phyloP scores from a whole-genome alignment of 1,140 invertebrate species.

The Rhopalosiphum maidis region DNA sequence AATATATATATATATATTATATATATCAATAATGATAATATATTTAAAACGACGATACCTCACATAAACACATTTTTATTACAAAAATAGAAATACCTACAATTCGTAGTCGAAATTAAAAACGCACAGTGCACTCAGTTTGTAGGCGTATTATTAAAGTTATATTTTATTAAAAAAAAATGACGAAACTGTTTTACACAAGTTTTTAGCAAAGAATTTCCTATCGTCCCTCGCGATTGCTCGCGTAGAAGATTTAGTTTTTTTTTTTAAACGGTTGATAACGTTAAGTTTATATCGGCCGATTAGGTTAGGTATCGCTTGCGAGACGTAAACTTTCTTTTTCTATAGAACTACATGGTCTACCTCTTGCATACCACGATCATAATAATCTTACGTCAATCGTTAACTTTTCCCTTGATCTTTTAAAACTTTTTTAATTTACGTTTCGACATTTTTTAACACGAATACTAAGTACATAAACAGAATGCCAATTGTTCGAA shows the following conservation, averaged over 20 bases:
- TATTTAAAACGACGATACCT: background rate
- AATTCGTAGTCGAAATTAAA: no score
- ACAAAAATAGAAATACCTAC: no score
- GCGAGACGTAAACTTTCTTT: background rate
- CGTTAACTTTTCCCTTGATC: background rate
- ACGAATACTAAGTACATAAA: background rate
- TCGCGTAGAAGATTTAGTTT: background rate
- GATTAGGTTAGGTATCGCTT: background rate
- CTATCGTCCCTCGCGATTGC: background rate
- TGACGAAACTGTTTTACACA: background rate
- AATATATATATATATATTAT: background rate
- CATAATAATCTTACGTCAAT: background rate
- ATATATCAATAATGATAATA: background rate
- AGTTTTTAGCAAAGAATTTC: background rate
- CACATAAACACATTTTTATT: no score
- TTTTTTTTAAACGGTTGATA: background rate
- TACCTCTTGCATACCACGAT: background rate
- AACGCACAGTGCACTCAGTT: no score
- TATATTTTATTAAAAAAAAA: no score
- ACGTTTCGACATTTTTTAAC: conserved; percentile 1
- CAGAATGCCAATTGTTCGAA: background rate
- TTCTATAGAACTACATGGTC: background rate
- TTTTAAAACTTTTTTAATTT: conserved; percentile 19
- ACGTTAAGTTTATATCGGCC: background rate
- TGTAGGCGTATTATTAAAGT: no score